Conservation (phyloP, 2,113 vertebrate genomes). For the Cyphomyrus plagiostoma region DNA sequence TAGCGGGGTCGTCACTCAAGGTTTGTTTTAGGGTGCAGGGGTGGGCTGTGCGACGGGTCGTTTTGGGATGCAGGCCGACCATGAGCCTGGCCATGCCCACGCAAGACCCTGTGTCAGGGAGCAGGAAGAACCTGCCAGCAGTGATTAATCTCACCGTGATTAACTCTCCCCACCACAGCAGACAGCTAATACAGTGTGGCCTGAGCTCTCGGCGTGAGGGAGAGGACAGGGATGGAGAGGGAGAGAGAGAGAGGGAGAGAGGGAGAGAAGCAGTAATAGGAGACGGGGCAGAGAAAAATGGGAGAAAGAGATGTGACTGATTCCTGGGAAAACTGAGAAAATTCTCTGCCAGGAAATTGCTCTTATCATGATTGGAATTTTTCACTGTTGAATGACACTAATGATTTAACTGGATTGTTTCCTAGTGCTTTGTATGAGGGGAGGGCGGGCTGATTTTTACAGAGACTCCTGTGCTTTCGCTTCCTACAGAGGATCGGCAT, state of each 20-base stretch:
- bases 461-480: not conserved
- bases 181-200: constrained; percentile 28
- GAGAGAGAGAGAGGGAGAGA: not conserved
- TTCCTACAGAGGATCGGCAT: not conserved
- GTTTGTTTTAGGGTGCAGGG: not conserved
- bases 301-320: constrained; percentile 36
- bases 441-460: constrained; percentile 1
- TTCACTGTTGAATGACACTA: not conserved
- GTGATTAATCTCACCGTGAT: constrained; percentile 36
- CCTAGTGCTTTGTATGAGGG: not conserved
- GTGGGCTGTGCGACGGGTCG: constrained; percentile 9
- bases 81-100: constrained; percentile 1
- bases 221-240: not conserved
- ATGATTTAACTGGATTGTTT: constrained; percentile 18
- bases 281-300: constrained; percentile 31
- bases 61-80: constrained; percentile 17
- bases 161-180: constrained; percentile 27
- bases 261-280: not conserved
- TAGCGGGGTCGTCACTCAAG: not conserved
- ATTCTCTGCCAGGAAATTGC: constrained; percentile 34
- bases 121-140: constrained; percentile 29
- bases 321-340: constrained; percentile 45
- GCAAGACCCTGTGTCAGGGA: constrained; percentile 21
- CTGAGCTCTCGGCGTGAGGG: not conserved
- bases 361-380: not conserved